Conservation (phyloP, 1,140 invertebrate genomes). For the Wasmannia auropunctata region DNA sequence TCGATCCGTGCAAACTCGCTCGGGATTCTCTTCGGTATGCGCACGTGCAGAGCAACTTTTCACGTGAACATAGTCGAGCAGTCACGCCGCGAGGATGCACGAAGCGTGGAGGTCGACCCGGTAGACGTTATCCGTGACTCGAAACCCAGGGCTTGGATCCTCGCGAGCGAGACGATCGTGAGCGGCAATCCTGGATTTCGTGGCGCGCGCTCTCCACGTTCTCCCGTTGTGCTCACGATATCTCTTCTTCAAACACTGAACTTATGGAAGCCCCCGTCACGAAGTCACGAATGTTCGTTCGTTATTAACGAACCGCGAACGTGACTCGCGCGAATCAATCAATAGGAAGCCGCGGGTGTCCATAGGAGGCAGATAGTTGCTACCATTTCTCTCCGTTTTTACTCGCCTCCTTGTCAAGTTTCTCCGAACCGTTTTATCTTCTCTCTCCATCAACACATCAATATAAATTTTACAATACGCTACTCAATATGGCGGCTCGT, state of each 20-base stretch:
- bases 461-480: background rate
- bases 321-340: conserved; percentile 67
- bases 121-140: conserved; percentile 66
- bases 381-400: conserved; percentile 31
- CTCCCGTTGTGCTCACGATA: conserved; percentile 5
- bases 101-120: conserved; percentile 63
- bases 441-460: background rate
- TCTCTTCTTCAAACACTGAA: background rate
- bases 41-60: conserved; percentile 44
- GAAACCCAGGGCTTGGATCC: conserved; percentile 66
- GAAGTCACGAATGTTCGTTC: conserved; percentile 77
- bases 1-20: background rate
- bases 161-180: conserved; percentile 58
- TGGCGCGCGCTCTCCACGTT: conserved; percentile 27
- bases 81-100: conserved; percentile 65
- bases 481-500: background rate
- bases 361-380: conserved; percentile 23
- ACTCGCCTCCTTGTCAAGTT: background rate
- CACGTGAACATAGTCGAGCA: conserved; percentile 39
- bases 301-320: conserved; percentile 78
- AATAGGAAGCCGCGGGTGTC: conserved; percentile 34
- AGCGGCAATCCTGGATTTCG: conserved; percentile 56
- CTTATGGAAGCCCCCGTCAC: conserved; percentile 67
- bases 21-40: conserved; percentile 61
- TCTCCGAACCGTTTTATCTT: background rate